Conservation (phyloP, 2,113 vertebrate genomes). For the Oncorhynchus keta region DNA sequence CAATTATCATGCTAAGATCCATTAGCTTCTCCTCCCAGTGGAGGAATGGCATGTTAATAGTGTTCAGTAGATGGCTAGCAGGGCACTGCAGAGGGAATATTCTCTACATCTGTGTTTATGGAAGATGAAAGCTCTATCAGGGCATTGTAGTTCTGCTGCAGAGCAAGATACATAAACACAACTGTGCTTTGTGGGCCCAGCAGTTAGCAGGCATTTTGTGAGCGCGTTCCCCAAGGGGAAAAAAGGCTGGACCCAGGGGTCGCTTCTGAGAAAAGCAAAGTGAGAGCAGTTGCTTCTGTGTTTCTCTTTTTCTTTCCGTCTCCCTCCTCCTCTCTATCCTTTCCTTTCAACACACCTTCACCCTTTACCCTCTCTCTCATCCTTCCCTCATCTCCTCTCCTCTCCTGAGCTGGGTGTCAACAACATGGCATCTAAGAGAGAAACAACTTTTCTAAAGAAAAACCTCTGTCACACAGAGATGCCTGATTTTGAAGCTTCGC, state of each 20-base stretch:
- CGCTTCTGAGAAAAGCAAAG: slow-evolving; percentile 31
- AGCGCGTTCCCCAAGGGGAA: slow-evolving; percentile 44
- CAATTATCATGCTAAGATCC: slow-evolving; percentile 25
- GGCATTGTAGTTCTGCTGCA: slow-evolving; percentile 37
- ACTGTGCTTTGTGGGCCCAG: slow-evolving; percentile 56
- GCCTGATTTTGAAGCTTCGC: no score
- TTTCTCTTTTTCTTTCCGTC: slow-evolving; percentile 13
- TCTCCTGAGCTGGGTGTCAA: no score
- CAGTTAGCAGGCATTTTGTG: slow-evolving; percentile 57
- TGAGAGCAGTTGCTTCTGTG: slow-evolving; percentile 42
- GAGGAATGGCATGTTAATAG: neutral
- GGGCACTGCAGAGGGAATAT: neutral
- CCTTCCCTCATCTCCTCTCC: slow-evolving; percentile 19
- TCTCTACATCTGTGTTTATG: slow-evolving; percentile 54
- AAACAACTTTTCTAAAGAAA: no score
- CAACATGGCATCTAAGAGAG: no score
- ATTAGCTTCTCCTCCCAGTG: slow-evolving; percentile 40
- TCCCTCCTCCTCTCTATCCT: slow-evolving; percentile 22
- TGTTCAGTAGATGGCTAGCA: no score
- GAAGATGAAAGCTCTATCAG: slow-evolving; percentile 50
- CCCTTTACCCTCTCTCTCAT: neutral
- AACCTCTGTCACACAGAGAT: no score
- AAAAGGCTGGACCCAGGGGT: slow-evolving; percentile 33
- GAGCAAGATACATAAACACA: slow-evolving; percentile 50
- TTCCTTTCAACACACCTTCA: slow-evolving; percentile 1